These are phyloP conservation scores for Hycleus cichorii DNA, from an alignment of 1,140 invertebrate species.

Conservation along the genomic window DNA sequence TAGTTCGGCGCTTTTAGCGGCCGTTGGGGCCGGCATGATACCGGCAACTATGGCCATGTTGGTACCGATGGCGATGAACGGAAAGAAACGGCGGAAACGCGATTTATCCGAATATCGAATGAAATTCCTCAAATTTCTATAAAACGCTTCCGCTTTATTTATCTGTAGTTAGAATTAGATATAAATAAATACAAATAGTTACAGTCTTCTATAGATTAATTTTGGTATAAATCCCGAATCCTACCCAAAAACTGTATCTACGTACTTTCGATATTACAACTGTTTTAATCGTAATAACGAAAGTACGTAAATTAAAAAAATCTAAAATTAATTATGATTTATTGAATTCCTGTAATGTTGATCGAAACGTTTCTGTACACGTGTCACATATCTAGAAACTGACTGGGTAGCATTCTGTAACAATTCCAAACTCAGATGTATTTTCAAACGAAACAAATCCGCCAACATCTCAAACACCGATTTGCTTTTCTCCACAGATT, in stretches of 20 bases:
- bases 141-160: constrained; percentile 1
- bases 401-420: constrained; percentile 29
- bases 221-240: background rate
- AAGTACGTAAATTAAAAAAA: constrained; percentile 5
- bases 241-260: constrained; percentile 7
- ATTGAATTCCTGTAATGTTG: constrained; percentile 22
- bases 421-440: constrained; percentile 30
- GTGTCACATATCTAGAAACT: constrained; percentile 29
- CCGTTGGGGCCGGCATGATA: constrained; percentile 67
- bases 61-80: constrained; percentile 63
- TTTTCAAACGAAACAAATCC: constrained; percentile 33
- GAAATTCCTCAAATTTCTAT: constrained; percentile 4
- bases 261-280: constrained; percentile 8
- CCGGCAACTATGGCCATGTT: constrained; percentile 73
- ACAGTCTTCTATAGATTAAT: constrained; percentile 5
- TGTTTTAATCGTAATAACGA: background rate
- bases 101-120: background rate
- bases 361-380: constrained; percentile 30
- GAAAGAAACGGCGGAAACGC: constrained; percentile 41
- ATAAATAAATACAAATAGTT: background rate
- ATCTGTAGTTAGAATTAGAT: background rate
- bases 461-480: constrained; percentile 26
- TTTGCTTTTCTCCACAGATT: constrained; percentile 12
- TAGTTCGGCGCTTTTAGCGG: constrained; percentile 57
- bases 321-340: background rate